phyloP scores from a whole-genome alignment of 2,113 vertebrate genomes.

The Desmodus rotundus region DNA sequence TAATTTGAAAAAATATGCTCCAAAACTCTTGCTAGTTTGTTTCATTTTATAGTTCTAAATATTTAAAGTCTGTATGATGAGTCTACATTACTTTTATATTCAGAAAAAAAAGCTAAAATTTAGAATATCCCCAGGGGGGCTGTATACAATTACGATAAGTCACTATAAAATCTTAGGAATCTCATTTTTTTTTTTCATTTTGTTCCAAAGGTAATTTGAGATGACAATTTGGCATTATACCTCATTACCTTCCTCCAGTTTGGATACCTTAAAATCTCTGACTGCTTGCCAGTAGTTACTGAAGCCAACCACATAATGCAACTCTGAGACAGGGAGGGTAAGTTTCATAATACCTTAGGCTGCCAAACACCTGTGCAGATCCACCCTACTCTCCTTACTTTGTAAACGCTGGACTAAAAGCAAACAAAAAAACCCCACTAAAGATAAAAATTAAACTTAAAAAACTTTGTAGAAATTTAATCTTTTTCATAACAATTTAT shows the following conservation, averaged over 20 bases:
- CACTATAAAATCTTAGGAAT: slow-evolving; percentile 1
- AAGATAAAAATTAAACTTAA: not conserved
- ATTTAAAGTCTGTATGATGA: not conserved
- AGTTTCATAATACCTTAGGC: slow-evolving; percentile 11
- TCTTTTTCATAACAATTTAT: not conserved
- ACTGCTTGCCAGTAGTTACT: slow-evolving; percentile 41
- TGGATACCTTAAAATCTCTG: not conserved
- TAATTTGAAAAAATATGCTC: slow-evolving; percentile 16
- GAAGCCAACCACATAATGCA: not conserved
- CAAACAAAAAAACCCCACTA: not conserved
- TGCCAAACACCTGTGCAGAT: slow-evolving; percentile 48
- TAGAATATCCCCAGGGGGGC: not conserved
- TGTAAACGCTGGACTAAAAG: slow-evolving; percentile 23
- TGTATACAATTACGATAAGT: not conserved
- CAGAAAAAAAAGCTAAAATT: not conserved
- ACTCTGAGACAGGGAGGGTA: not conserved
- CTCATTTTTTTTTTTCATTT: not conserved
- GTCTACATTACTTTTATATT: not conserved
- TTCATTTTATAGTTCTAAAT: not conserved
- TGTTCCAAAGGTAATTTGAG: slow-evolving; percentile 7
- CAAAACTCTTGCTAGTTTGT: not conserved
- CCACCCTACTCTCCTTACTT: not conserved
- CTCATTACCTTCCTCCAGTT: slow-evolving; percentile 40
- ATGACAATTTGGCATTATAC: not conserved
- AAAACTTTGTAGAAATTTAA: not conserved